Evolutionary conservation across 92 coral and sea anemone genomes (phyloP).

Genomic region (Zoanthus gigantus): DNA sequence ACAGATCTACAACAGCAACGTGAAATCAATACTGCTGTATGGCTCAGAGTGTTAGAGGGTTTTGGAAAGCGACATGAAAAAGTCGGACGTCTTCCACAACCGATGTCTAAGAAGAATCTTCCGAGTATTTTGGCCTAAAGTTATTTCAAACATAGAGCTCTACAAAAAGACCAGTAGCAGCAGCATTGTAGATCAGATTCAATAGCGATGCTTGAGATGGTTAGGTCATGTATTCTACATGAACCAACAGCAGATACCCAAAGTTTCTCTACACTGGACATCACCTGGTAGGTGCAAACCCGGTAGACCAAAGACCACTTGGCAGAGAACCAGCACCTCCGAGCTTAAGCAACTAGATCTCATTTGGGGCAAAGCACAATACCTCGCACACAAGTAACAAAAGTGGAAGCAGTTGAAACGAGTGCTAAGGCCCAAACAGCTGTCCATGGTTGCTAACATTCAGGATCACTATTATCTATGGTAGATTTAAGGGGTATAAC

Average conservation of each 20-base stretch:
- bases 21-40: too few species aligned
- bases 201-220: background rate
- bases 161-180: background rate
- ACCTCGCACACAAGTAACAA: background rate
- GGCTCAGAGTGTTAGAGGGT: too few species aligned
- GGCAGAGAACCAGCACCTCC: background rate
- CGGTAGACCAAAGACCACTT: constrained; percentile 10
- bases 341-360: background rate
- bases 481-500: too few species aligned
- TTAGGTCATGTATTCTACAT: background rate
- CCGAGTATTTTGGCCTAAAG: background rate
- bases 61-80: too few species aligned
- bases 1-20: too few species aligned
- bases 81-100: background rate
- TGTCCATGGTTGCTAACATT: too few species aligned
- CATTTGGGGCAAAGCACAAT: background rate
- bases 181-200: background rate
- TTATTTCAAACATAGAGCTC: background rate
- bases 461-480: too few species aligned
- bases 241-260: constrained; percentile 1
- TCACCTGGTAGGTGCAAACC: constrained; percentile 5
- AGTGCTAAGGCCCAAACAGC: background rate
- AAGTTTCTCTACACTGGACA: constrained; percentile 5
- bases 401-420: background rate
- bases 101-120: background rate